Conservation (phyloP, 2,113 vertebrate genomes). For the Nannobrachium achirus region DNA sequence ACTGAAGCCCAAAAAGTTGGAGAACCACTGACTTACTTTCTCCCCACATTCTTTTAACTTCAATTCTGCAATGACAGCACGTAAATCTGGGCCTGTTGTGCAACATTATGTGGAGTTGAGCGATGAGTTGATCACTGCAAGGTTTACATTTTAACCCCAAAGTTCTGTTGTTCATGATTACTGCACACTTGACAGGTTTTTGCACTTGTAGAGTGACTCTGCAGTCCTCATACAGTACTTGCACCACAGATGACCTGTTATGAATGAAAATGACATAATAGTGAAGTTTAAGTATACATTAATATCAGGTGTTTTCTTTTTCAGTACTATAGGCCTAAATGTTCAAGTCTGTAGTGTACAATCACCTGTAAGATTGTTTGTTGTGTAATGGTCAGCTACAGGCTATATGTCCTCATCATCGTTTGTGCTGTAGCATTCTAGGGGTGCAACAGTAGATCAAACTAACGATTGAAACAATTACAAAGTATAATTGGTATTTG, state of each 20-base stretch:
- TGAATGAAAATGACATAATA: neutral
- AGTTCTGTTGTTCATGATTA: slow-evolving; percentile 16
- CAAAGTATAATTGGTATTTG: too few relatives aligned
- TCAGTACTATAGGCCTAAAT: neutral
- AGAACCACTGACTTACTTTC: too few relatives aligned
- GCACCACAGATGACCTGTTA: neutral
- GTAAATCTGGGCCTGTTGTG: too few relatives aligned
- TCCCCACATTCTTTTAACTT: too few relatives aligned
- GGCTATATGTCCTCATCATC: neutral
- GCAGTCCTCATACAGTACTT: neutral
- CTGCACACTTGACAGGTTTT: neutral
- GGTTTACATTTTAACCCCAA: slow-evolving; percentile 22
- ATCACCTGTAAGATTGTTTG: neutral
- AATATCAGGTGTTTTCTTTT: neutral
- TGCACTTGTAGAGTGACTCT: slow-evolving; percentile 16
- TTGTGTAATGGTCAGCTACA: neutral
- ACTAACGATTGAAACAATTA: neutral
- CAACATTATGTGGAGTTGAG: too few relatives aligned
- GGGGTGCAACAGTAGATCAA: neutral
- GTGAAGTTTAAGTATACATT: slow-evolving; percentile 9
- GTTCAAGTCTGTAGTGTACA: neutral
- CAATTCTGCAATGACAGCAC: too few relatives aligned
- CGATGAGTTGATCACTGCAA: neutral
- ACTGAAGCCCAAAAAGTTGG: too few relatives aligned
- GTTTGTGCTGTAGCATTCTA: neutral